These are phyloP conservation scores for Halocaridina rubra DNA, from an alignment of 2,888 invertebrate species.

Conservation along the genomic window DNA sequence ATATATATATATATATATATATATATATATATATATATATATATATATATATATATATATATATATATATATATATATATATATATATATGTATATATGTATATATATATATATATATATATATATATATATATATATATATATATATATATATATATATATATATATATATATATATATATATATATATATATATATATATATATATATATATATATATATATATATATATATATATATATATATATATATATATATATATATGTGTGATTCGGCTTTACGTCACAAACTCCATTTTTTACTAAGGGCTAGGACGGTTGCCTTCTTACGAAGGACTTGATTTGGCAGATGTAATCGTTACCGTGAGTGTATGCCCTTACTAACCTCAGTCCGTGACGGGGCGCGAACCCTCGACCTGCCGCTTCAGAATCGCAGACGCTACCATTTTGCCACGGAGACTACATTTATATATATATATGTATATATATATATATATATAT, in stretches of 20 bases:
- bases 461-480: not conserved
- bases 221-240: not conserved
- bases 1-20: not conserved
- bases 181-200: conserved; percentile 10
- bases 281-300: too few relatives aligned
- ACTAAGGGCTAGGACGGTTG: too few relatives aligned
- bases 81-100: not conserved
- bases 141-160: not conserved
- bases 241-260: not conserved
- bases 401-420: too few relatives aligned
- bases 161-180: conserved; percentile 1
- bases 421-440: too few relatives aligned
- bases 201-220: not conserved
- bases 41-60: not conserved
- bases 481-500: not conserved
- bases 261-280: too few relatives aligned
- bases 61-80: not conserved
- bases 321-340: too few relatives aligned
- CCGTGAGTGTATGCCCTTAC: too few relatives aligned
- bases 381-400: too few relatives aligned
- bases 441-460: too few relatives aligned
- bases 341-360: too few relatives aligned
- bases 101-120: not conserved
- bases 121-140: not conserved
- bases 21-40: not conserved